Percentiles rank a stretch among this genome's conserved stretches.
Evolutionary conservation across 2,888 invertebrate genomes (phyloP).

Genomic region (Oscheius sp.): DNA sequence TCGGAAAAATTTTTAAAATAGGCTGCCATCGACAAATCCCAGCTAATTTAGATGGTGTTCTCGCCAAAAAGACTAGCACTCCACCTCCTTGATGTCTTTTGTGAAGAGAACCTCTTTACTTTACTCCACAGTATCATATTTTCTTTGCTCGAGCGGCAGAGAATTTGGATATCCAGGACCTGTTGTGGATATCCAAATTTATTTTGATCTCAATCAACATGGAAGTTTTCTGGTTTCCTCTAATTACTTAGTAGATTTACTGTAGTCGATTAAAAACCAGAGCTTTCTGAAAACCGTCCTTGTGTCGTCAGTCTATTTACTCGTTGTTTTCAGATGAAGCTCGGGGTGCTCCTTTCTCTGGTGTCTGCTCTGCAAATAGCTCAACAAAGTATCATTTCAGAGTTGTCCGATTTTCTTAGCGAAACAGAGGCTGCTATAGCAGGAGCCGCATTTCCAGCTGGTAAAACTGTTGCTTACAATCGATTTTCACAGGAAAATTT

Average conservation of each 20-base stretch:
- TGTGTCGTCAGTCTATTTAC: too few relatives aligned
- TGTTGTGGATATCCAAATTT: too few relatives aligned
- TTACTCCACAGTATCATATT: not conserved
- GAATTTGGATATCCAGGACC: too few relatives aligned
- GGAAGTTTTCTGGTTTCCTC: too few relatives aligned
- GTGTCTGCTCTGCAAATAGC: conserved; percentile 56
- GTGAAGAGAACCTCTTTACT: too few relatives aligned
- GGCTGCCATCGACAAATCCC: not conserved
- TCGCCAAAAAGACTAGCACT: too few relatives aligned
- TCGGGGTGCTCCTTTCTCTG: conserved; percentile 52
- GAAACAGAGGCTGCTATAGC: conserved; percentile 38
- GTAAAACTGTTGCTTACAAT: not conserved
- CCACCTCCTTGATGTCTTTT: too few relatives aligned
- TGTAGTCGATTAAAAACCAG: too few relatives aligned
- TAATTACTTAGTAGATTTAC: too few relatives aligned
- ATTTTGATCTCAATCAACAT: too few relatives aligned
- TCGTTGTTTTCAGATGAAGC: conserved; percentile 43
- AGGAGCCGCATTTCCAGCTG: conserved; percentile 46
- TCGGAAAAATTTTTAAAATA: not conserved
- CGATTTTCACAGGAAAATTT: conserved; percentile 43
- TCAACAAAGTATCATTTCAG: conserved; percentile 44
- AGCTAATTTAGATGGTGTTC: not conserved
- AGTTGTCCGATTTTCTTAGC: conserved; percentile 30
- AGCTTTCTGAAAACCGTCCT: too few relatives aligned
- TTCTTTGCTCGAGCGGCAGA: too few relatives aligned